phyloP scores from a whole-genome alignment of 1,140 invertebrate genomes.

The Drosophila ogumai region DNA sequence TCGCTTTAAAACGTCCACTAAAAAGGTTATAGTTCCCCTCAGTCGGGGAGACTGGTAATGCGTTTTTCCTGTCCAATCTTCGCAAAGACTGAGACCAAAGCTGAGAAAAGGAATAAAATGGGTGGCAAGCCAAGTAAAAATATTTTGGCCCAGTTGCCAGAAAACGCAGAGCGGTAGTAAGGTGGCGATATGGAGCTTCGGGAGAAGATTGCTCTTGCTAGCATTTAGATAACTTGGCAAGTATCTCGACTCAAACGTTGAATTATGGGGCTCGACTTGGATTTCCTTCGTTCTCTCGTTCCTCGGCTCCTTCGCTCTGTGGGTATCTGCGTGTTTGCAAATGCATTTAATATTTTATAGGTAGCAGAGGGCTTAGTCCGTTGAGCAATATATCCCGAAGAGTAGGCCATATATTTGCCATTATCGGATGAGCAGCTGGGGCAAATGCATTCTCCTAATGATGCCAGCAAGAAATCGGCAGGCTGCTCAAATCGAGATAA shows the following conservation, averaged over 20 bases:
- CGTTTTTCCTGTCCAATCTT: conserved; percentile 56
- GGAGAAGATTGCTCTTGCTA: conserved; percentile 40
- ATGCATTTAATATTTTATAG: conserved; percentile 55
- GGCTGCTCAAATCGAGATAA: conserved; percentile 19
- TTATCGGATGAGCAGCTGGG: conserved; percentile 37
- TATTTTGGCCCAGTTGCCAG: conserved; percentile 54
- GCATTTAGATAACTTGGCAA: conserved; percentile 56
- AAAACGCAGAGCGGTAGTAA: not conserved
- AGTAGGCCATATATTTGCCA: conserved; percentile 52
- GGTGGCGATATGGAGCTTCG: conserved; percentile 16
- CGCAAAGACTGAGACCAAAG: conserved; percentile 28
- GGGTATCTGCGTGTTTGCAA: conserved; percentile 30
- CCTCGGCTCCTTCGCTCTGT: not conserved
- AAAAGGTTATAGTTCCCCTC: conserved; percentile 43
- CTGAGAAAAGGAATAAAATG: conserved; percentile 19
- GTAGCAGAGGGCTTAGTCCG: conserved; percentile 24
- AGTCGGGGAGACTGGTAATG: conserved; percentile 43
- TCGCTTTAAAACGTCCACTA: conserved; percentile 36
- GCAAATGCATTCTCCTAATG: conserved; percentile 31
- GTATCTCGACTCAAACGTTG: conserved; percentile 43
- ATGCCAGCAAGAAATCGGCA: conserved; percentile 10
- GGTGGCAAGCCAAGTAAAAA: conserved; percentile 31
- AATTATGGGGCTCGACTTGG: conserved; percentile 42
- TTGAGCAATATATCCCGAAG: conserved; percentile 28
- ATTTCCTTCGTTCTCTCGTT: conserved; percentile 7